phyloP scores from a whole-genome alignment of 2,113 vertebrate species.

The Stictonetta naevosa region DNA sequence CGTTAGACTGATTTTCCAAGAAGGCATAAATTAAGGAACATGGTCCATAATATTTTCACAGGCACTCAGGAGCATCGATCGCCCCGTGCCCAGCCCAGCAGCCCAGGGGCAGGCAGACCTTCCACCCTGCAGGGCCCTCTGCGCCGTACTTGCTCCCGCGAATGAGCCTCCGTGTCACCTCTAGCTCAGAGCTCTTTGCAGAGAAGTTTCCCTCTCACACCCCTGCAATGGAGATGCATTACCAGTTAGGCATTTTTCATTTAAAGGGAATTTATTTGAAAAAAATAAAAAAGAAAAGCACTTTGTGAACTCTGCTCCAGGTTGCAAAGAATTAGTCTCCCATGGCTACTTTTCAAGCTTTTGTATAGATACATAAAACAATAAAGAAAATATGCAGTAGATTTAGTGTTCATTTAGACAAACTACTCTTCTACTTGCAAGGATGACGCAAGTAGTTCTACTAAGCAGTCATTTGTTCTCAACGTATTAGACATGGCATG shows the following conservation, averaged over 20 bases:
- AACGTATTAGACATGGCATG: background rate
- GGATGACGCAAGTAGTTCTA: background rate
- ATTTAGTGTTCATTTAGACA: background rate
- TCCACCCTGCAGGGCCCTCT: background rate
- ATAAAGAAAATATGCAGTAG: background rate
- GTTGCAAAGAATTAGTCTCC: background rate
- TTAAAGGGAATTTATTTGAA: background rate
- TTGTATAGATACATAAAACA: background rate
- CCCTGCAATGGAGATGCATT: background rate
- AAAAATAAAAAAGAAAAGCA: background rate
- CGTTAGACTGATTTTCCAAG: slow-evolving; percentile 29
- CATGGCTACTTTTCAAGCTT: background rate
- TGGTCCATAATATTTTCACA: slow-evolving; percentile 23
- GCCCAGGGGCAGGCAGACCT: background rate
- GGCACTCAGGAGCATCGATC: background rate
- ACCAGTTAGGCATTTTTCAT: background rate
- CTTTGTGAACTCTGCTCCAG: background rate
- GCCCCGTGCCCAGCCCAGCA: background rate
- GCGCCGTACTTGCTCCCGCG: background rate
- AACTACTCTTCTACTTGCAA: background rate
- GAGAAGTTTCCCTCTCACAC: background rate
- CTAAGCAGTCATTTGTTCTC: slow-evolving; percentile 21
- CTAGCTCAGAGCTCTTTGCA: background rate
- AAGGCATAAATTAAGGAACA: slow-evolving; percentile 32
- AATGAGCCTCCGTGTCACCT: accelerated